Percentiles rank a stretch among this genome's conserved stretches.
phyloP scores from a whole-genome alignment of 2,113 vertebrate species.

The Sylvilagus bachmani region DNA sequence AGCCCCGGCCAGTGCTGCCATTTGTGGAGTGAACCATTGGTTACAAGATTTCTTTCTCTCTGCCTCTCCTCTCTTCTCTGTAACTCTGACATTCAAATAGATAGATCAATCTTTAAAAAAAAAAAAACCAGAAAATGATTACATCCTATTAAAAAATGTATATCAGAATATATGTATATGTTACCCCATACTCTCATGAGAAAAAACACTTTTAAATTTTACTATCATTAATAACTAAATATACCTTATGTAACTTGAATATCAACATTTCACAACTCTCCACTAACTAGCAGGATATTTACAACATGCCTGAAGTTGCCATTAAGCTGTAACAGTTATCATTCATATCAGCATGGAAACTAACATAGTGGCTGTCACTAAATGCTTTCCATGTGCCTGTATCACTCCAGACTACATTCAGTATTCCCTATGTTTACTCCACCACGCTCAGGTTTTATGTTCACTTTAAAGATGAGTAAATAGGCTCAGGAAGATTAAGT shows the following conservation, averaged over 20 bases:
- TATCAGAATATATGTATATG: not conserved
- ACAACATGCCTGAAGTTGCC: constrained; percentile 17
- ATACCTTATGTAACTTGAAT: constrained; percentile 6
- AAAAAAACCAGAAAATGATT: too few relatives aligned
- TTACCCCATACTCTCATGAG: not conserved
- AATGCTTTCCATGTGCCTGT: not conserved
- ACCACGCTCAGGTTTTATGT: constrained; percentile 24
- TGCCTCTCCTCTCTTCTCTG: too few relatives aligned
- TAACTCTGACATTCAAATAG: too few relatives aligned
- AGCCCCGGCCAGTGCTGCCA: too few relatives aligned
- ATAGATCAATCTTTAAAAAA: too few relatives aligned
- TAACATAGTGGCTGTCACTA: not conserved
- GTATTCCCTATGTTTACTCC: not conserved
- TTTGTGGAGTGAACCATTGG: too few relatives aligned
- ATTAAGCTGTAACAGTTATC: not conserved
- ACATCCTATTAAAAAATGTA: too few relatives aligned
- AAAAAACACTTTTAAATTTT: constrained; percentile 61
- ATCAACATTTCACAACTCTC: constrained; percentile 28
- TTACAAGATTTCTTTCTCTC: too few relatives aligned
- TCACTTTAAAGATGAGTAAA: constrained; percentile 61
- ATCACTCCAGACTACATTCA: not conserved
- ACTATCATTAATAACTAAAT: constrained; percentile 27
- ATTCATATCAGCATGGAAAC: constrained; percentile 9
- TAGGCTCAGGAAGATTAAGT: constrained; percentile 50
- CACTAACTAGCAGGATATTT: not conserved